phyloP scores from a whole-genome alignment of 2,888 invertebrate genomes.

The Ochropleura leucogaster region DNA sequence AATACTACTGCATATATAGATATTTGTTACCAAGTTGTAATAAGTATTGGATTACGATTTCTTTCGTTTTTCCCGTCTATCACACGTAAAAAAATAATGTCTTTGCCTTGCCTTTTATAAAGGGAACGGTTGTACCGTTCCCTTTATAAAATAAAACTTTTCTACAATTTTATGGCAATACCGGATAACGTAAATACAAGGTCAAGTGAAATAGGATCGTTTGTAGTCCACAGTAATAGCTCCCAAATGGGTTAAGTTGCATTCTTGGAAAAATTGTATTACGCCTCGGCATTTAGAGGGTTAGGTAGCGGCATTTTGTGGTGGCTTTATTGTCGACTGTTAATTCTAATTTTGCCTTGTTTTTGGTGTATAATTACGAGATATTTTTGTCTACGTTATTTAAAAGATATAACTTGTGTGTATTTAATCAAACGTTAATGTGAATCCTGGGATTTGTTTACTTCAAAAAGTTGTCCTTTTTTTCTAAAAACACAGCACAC shows the following conservation, averaged over 20 bases:
- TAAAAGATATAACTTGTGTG: background rate
- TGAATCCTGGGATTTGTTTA: background rate
- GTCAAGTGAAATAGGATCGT: slow-evolving; percentile 49
- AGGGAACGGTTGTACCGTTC: too few relatives aligned
- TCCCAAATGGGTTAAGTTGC: slow-evolving; percentile 61
- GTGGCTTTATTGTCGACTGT: slow-evolving; percentile 32
- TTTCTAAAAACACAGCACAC: too few relatives aligned
- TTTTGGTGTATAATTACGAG: slow-evolving; percentile 26
- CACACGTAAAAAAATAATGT: too few relatives aligned
- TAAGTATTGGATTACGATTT: too few relatives aligned
- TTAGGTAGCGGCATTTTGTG: slow-evolving; percentile 46
- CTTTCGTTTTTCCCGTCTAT: too few relatives aligned
- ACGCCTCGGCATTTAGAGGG: slow-evolving; percentile 60
- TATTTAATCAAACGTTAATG: background rate
- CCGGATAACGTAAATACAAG: slow-evolving; percentile 53
- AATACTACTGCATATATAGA: too few relatives aligned
- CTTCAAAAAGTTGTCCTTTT: too few relatives aligned
- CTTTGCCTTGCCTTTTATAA: background rate
- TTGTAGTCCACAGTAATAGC: slow-evolving; percentile 49
- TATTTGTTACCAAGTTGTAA: too few relatives aligned
- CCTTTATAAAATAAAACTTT: slow-evolving; percentile 5
- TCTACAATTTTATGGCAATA: slow-evolving; percentile 28
- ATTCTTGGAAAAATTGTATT: slow-evolving; percentile 64
- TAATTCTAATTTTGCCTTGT: slow-evolving; percentile 46
- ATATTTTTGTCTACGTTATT: slow-evolving; percentile 18